Percentiles rank a stretch among this genome's conserved stretches.
Conservation (phyloP, 2,113 vertebrate species). For the Maccullochella peelii region DNA sequence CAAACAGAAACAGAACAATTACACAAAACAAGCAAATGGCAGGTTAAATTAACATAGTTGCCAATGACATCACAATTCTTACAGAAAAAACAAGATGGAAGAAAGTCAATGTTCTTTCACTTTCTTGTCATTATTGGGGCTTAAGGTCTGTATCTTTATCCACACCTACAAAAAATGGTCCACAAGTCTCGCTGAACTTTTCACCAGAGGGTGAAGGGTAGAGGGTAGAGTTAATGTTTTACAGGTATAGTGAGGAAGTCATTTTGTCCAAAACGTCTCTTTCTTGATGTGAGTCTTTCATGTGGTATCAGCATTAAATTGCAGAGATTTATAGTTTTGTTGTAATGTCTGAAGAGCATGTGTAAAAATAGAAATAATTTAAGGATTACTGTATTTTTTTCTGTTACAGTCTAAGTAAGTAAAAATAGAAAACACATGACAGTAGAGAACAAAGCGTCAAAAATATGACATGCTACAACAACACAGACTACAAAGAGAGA, state of each 20-base stretch:
- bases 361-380: not conserved
- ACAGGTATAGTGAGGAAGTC: not conserved
- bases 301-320: not conserved
- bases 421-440: slow-evolving; percentile 12
- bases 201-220: not conserved
- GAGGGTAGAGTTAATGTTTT: not conserved
- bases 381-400: not conserved
- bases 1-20: not conserved
- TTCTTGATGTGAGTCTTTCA: not conserved
- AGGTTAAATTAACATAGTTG: slow-evolving; percentile 1
- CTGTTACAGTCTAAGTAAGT: not conserved
- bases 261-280: not conserved
- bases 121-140: too few species aligned
- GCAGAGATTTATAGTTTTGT: not conserved
- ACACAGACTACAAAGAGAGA: slow-evolving; percentile 32
- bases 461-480: not conserved
- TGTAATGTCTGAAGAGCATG: not conserved
- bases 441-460: not conserved
- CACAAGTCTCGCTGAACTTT: not conserved
- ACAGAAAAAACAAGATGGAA: not conserved
- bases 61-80: not conserved
- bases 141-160: not conserved
- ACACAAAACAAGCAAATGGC: not conserved
- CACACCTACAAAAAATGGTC: not conserved
- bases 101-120: not conserved